A percentile compares a stretch with the other conserved stretches of the same genome.
Evolutionary conservation across 2,888 invertebrate species (phyloP).

Genomic region (Amphipyra berbera): DNA sequence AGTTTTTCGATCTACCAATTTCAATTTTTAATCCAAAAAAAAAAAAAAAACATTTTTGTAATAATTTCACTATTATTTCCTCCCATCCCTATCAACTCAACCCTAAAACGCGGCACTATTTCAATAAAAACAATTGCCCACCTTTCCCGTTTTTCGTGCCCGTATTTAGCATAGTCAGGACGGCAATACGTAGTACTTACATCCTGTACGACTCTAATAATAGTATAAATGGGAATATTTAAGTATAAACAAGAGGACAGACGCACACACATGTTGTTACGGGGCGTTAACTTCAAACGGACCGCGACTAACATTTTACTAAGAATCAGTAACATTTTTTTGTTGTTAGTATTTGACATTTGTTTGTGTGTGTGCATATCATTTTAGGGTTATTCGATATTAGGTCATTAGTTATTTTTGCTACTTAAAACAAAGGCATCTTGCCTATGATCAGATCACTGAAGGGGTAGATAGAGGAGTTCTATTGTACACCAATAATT

Average conservation of each 20-base stretch:
- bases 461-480: too few species aligned
- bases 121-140: slow-evolving; percentile 47
- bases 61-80: background rate
- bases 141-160: slow-evolving; percentile 40
- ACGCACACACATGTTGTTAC: slow-evolving; percentile 55
- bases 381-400: slow-evolving; percentile 40
- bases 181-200: slow-evolving; percentile 51
- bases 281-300: slow-evolving; percentile 64
- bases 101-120: slow-evolving; percentile 17
- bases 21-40: too few species aligned
- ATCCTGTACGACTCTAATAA: slow-evolving; percentile 60
- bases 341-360: slow-evolving; percentile 41
- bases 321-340: slow-evolving; percentile 50
- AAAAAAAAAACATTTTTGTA: background rate
- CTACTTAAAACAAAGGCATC: too few species aligned
- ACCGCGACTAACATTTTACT: slow-evolving; percentile 62
- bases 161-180: slow-evolving; percentile 51
- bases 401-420: slow-evolving; percentile 25
- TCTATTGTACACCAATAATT: too few species aligned
- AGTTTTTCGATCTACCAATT: too few species aligned
- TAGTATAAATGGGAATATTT: slow-evolving; percentile 61
- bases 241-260: slow-evolving; percentile 59
- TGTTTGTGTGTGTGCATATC: slow-evolving; percentile 32
- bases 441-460: too few species aligned
- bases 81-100: slow-evolving; percentile 5